Evolutionary conservation across 1,140 invertebrate species (phyloP), one percentile per base, ranked within the genome.

Genomic region (Pseudomyrmex cubaensis): DNA sequence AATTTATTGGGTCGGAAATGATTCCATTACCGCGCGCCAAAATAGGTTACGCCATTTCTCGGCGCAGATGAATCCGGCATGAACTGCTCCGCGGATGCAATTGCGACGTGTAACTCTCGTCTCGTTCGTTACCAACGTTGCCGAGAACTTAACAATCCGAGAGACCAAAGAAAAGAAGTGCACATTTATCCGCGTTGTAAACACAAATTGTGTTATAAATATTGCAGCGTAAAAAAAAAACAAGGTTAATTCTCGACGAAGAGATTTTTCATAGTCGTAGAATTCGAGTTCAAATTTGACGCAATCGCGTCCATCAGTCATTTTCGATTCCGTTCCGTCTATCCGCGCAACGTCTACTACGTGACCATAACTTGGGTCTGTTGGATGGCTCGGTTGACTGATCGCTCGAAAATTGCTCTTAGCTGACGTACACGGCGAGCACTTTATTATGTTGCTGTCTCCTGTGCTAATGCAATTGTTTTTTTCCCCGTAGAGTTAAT

Each of bases 1-100:
- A 88, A 92, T 92, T 90, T 90, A 92, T 89, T 91, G 89, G 85
- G 54, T 78, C 86, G 90, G 86, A 89, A 89, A 91, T 92, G 82
- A 92, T 92, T 89, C 88, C 85, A 90, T 91, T 90, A 90, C 75
- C 72, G 74, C 74, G 67, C 87, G 67, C 69, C 56, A 80, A 87
- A 89, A 89, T 89, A 22, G 66, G 74, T 85, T 87, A 83, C 74
- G 61, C 64, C 57, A 84, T 66, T 83, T 72, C 66, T 72, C 54
- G 73, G 73, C 44, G 61, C 20, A 64, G 62, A 63, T 83, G 73
- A 77, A 83, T 64, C 73, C 61, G 46, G 62, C 73, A 74, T 63
- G 72, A 77, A 83, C 80, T 48, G 64, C 15, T 77, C 77, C 73
- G 52, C 74, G 73, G 73, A 83, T 77, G 80, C 82, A 66, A 66